Evolutionary conservation across 2,888 invertebrate species (phyloP), one percentile per base, ranked within the genome.

Genomic region (Xylocampa areola): DNA sequence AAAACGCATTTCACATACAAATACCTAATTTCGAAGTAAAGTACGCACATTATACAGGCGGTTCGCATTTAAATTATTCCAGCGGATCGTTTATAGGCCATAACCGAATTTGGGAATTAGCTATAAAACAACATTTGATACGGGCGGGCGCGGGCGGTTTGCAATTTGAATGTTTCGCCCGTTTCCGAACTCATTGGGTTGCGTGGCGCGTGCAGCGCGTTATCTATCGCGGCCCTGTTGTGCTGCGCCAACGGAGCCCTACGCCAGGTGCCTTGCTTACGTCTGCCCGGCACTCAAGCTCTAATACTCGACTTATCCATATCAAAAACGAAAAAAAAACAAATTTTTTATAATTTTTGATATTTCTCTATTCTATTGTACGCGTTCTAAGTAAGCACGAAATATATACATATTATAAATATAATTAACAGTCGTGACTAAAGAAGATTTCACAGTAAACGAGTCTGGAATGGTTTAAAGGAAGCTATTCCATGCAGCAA

Each of bases 51-150:
- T 93, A 92, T 93, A 92, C 90, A 87, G 88, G 88, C 92, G 89
- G 89, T 88, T 87, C 92, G 92, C 92, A 89, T 93, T 93, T 94
- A 94, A 93, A 94, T 94, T 94, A 94, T 93, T 92, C 94, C 90
- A 87, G 87, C 89, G 92, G 92, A 94, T 94, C 94, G 94, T 94
- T 94, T 94, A 93, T 94, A 93, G 94, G 92, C 93, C 92, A 94
- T 94, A 94, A 94, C 94, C 86, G 93, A 94, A 94, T 94, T 94
- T 93, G 90, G 93, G 92, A 93, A 94, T 94, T 94, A 94, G 93
- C 94, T 92, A 94, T 94, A 94, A 94, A 94, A 94, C 94, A 94
- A 92, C 94, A 93, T 93, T 93, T 93, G 93, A 93, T 92, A 91
- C 91, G 93, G 92, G 92, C 89, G 87, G 91, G 91, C 91, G 92